Percentiles rank a stretch among this genome's conserved stretches.
These are phyloP conservation scores for Dasypus novemcinctus DNA, from an alignment of 2,113 vertebrate genomes.

Conservation along the genomic window DNA sequence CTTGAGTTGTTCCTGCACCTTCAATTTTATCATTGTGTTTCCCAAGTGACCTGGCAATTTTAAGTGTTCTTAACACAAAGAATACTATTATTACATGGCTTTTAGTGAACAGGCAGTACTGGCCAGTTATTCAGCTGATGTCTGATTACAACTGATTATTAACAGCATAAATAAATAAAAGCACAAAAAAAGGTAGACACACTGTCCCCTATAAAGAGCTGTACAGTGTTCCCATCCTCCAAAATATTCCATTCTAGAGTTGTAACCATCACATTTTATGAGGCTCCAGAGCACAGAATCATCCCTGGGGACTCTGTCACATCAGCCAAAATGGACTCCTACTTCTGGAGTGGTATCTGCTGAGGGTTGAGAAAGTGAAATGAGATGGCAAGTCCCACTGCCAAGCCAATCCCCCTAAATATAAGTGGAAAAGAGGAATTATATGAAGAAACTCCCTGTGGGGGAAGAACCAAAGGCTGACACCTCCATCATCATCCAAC, in stretches of 20 bases:
- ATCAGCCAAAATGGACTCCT: background rate
- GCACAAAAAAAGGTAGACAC: background rate
- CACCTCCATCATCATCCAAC: background rate
- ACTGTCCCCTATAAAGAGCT: background rate
- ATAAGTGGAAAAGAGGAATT: background rate
- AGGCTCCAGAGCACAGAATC: background rate
- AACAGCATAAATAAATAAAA: background rate
- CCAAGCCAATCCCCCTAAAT: background rate
- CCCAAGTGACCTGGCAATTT: background rate
- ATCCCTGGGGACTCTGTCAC: background rate
- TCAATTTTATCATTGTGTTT: background rate
- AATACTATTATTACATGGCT: background rate
- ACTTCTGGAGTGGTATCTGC: background rate
- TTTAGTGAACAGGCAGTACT: background rate
- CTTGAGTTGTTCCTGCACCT: background rate
- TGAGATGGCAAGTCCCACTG: background rate
- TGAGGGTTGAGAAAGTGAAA: background rate
- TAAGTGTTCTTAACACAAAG: background rate
- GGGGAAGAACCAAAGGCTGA: background rate
- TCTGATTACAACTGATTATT: background rate
- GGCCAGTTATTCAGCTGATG: background rate
- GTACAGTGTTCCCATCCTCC: background rate
- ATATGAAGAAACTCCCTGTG: background rate
- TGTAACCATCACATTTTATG: background rate
- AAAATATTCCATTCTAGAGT: background rate